Percentiles rank a stretch among this genome's conserved stretches.
These are phyloP conservation scores for Leucopsar rothschildi DNA, from an alignment of 2,113 vertebrate species.

Conservation along the genomic window DNA sequence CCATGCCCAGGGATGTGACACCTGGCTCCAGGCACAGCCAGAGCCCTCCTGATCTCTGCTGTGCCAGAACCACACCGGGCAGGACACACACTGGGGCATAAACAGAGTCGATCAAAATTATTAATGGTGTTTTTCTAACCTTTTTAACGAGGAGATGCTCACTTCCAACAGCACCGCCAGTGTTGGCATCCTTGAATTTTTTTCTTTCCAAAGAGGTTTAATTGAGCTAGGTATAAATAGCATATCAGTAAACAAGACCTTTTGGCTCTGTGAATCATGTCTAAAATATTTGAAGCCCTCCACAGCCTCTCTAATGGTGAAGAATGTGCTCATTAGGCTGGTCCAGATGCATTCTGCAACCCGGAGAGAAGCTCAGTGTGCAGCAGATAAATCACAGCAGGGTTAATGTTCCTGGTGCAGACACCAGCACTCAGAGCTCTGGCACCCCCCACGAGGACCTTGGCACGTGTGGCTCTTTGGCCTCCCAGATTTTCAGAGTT, in stretches of 20 bases:
- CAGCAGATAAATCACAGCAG: slow-evolving; percentile 31
- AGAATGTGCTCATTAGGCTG: slow-evolving; percentile 59
- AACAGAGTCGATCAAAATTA: slow-evolving; percentile 16
- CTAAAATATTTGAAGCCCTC: slow-evolving; percentile 59
- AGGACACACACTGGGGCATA: not conserved
- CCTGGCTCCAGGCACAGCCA: accelerated
- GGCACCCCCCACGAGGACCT: not conserved
- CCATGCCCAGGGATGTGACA: not conserved
- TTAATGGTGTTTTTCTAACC: slow-evolving; percentile 51
- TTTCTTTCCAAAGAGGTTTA: slow-evolving; percentile 38
- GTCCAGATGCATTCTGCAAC: slow-evolving; percentile 48
- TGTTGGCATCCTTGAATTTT: not conserved
- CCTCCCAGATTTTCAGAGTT: not conserved
- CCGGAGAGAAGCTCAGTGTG: not conserved
- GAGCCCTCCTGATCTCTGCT: not conserved
- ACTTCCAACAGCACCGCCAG: slow-evolving; percentile 21
- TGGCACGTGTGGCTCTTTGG: not conserved
- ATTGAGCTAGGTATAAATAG: slow-evolving; percentile 65
- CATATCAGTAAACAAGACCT: slow-evolving; percentile 63
- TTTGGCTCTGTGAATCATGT: slow-evolving; percentile 58
- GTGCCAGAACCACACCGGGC: accelerated
- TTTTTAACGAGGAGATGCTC: slow-evolving; percentile 17
- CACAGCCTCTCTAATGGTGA: slow-evolving; percentile 43
- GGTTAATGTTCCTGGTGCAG: not conserved
- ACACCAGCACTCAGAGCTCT: not conserved